These are phyloP conservation scores for Sternotherus odoratus DNA, from an alignment of 2,797 vertebrate species.

Conservation along the genomic window DNA sequence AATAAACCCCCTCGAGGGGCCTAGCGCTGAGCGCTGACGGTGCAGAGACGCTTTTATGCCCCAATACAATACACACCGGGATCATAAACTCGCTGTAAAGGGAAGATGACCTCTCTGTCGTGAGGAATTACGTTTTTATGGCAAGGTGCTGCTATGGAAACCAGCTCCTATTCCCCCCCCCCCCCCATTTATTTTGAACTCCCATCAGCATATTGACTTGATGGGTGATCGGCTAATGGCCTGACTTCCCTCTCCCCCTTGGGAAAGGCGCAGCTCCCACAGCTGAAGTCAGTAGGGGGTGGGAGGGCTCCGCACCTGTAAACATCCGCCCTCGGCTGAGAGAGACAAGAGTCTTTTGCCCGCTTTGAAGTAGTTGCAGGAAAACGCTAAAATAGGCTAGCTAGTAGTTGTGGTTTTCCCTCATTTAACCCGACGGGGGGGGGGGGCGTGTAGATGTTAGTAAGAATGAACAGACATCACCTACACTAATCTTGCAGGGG, in stretches of 20 bases:
- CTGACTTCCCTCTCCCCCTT: not conserved
- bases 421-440: not conserved
- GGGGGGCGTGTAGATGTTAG: not conserved
- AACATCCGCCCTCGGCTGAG: not conserved
- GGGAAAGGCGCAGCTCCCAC: not conserved
- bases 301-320: not conserved
- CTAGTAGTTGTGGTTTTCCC: not conserved
- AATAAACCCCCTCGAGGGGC: constrained; percentile 77
- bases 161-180: constrained; percentile 6
- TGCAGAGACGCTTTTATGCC: constrained; percentile 76
- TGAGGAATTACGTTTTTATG: constrained; percentile 73
- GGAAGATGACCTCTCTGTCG: constrained; percentile 77
- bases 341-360: not conserved
- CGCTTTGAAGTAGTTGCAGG: not conserved
- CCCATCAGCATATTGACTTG: not conserved
- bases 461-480: not conserved
- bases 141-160: constrained; percentile 78
- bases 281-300: rapidly evolving
- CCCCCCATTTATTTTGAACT: not conserved
- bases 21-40: constrained; percentile 62
- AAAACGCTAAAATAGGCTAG: not conserved
- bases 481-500: not conserved
- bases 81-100: constrained; percentile 78
- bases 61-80: constrained; percentile 78
- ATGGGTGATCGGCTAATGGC: not conserved